Percentiles rank a stretch among this genome's conserved stretches.
Conservation (phyloP, 2,888 invertebrate species). For the Elegia similella region DNA sequence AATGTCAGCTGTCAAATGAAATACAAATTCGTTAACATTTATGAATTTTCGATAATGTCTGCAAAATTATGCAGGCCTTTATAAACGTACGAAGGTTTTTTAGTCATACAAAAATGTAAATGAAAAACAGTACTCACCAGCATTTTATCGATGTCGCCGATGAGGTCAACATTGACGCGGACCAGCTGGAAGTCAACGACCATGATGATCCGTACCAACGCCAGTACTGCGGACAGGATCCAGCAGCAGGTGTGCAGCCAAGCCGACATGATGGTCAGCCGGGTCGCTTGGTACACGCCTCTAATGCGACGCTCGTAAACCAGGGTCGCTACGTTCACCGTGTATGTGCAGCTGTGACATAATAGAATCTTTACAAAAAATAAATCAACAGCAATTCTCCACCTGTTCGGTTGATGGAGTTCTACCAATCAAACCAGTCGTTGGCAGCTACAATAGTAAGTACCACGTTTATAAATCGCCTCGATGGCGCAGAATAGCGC, state of each 20-base stretch:
- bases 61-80: too few species aligned
- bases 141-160: conserved; percentile 60
- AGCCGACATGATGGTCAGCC: conserved; percentile 61
- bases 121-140: conserved; percentile 40
- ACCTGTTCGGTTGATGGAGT: background rate
- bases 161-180: conserved; percentile 48
- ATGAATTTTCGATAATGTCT: too few species aligned
- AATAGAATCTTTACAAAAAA: background rate
- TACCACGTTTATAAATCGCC: too few species aligned
- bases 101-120: too few species aligned
- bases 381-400: too few species aligned
- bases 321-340: conserved; percentile 67
- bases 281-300: conserved; percentile 68
- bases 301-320: conserved; percentile 66
- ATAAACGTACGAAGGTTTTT: too few species aligned
- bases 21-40: too few species aligned
- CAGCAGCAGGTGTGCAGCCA: conserved; percentile 73
- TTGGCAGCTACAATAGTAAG: too few species aligned
- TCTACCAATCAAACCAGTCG: too few species aligned
- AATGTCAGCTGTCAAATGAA: too few species aligned
- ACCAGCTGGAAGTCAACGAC: conserved; percentile 70
- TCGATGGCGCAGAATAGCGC: too few species aligned
- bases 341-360: conserved; percentile 55
- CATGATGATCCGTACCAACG: conserved; percentile 51
- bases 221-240: conserved; percentile 57